These are phyloP conservation scores for Pogonocherus hispidulus DNA, from an alignment of 2,888 invertebrate species.

Conservation along the genomic window DNA sequence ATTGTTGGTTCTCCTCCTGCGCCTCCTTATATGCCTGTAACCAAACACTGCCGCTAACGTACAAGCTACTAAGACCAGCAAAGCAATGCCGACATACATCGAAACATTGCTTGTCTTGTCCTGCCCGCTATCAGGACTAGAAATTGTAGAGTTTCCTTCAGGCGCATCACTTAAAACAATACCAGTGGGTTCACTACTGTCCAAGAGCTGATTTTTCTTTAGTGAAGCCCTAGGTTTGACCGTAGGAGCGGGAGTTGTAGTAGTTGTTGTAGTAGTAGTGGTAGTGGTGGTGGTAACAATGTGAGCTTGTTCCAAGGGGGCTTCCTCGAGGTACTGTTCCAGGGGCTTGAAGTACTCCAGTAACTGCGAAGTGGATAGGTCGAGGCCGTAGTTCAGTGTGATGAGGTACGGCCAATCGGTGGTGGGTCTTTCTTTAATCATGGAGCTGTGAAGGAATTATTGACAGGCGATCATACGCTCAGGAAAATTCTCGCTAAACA, in stretches of 20 bases:
- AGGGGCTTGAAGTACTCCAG: slow-evolving; percentile 4
- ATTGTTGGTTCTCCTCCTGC: slow-evolving; percentile 1
- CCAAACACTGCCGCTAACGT: not conserved
- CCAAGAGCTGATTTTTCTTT: not conserved
- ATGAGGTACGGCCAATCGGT: not conserved
- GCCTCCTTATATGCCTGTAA: not conserved
- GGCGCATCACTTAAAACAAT: not conserved
- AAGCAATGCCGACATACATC: slow-evolving; percentile 1
- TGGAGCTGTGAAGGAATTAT: slow-evolving; percentile 1
- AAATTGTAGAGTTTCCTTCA: not conserved
- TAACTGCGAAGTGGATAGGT: not conserved
- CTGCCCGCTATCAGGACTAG: not conserved
- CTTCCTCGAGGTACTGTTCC: slow-evolving; percentile 5
- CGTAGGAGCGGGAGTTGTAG: not conserved
- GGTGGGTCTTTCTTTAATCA: not conserved
- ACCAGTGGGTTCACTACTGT: not conserved
- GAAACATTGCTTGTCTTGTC: not conserved
- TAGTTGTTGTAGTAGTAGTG: slow-evolving; percentile 7
- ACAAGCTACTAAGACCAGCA: not conserved
- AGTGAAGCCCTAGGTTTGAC: not conserved
- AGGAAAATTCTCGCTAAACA: too few species aligned
- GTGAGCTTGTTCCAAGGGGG: not conserved
- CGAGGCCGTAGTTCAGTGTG: slow-evolving; percentile 2
- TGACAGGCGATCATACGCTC: too few species aligned
- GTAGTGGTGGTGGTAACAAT: slow-evolving; percentile 3